A percentile compares a stretch with the other conserved stretches of the same genome.
Evolutionary conservation across 2,113 vertebrate species (phyloP).

Genomic region (Pelobates fuscus): DNA sequence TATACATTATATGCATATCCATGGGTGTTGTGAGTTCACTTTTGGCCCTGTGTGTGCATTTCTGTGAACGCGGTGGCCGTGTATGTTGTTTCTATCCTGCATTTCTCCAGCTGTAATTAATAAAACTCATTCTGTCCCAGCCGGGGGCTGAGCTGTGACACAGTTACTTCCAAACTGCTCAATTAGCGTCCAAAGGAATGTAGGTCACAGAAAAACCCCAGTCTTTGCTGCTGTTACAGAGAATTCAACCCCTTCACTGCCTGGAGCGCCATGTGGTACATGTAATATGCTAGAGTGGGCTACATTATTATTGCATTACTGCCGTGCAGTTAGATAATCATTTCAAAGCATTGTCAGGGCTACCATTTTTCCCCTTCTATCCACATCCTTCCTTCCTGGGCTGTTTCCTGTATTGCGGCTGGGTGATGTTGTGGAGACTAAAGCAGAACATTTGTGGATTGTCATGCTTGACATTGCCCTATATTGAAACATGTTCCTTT

Average conservation of each 20-base stretch:
- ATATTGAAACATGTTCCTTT: background rate
- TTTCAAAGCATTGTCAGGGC: background rate
- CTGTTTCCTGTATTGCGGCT: background rate
- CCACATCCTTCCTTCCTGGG: background rate
- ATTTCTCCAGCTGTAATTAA: slow-evolving; percentile 83
- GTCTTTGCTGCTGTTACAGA: slow-evolving; percentile 35
- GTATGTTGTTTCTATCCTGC: slow-evolving; percentile 43
- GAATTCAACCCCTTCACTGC: slow-evolving; percentile 37
- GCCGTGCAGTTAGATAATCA: background rate
- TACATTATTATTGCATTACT: slow-evolving; percentile 5
- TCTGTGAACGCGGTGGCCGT: background rate
- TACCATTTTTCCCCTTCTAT: background rate
- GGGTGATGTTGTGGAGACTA: background rate
- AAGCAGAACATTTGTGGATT: background rate
- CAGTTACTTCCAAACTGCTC: slow-evolving; percentile 88
- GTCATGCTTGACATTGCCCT: background rate
- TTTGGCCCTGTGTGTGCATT: background rate
- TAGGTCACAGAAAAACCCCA: slow-evolving; percentile 68
- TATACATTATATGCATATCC: background rate
- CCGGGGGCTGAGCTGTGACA: slow-evolving; percentile 82
- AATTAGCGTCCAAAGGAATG: slow-evolving; percentile 88
- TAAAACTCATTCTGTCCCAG: slow-evolving; percentile 79
- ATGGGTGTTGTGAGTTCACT: background rate
- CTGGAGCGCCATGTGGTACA: slow-evolving; percentile 18
- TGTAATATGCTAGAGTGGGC: slow-evolving; percentile 19